A percentile compares a stretch with the other conserved stretches of the same genome.
Evolutionary conservation across 2,113 vertebrate genomes (phyloP).

Genomic region (Andinoacara biseriatus): DNA sequence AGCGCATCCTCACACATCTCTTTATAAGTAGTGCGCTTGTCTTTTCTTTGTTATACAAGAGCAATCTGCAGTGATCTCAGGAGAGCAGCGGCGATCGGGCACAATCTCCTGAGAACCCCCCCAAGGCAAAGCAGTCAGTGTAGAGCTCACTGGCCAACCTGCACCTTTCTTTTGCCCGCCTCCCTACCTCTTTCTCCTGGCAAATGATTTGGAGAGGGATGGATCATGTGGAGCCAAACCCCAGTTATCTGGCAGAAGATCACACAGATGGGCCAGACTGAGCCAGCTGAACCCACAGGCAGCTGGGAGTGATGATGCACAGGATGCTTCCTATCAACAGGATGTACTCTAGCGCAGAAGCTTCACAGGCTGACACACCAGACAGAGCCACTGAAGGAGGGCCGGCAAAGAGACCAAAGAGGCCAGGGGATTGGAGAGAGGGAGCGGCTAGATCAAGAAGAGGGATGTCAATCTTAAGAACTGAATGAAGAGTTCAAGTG

Average conservation of each 20-base stretch:
- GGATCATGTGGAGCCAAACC: conserved; percentile 68
- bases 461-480: conserved; percentile 29
- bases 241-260: conserved; percentile 81
- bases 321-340: conserved; percentile 79
- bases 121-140: conserved; percentile 43
- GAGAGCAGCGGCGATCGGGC: conserved; percentile 24
- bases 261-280: conserved; percentile 81
- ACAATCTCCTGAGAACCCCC: conserved; percentile 35
- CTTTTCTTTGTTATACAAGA: conserved; percentile 37
- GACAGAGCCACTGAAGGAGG: conserved; percentile 64
- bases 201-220: conserved; percentile 72
- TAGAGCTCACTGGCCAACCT: conserved; percentile 47
- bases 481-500: conserved; percentile 26
- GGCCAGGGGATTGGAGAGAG: conserved; percentile 33
- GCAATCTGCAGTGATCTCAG: conserved; percentile 36
- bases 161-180: conserved; percentile 53
- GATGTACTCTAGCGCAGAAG: conserved; percentile 73
- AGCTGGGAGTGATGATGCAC: conserved; percentile 78
- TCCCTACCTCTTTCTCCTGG: conserved; percentile 67
- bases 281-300: conserved; percentile 78
- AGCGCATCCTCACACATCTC: conserved; percentile 44
- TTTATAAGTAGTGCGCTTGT: conserved; percentile 28
- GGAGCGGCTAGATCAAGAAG: conserved; percentile 43
- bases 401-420: conserved; percentile 48
- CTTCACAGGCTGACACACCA: conserved; percentile 72